Base-by-base conservation (phyloP, 2,797 vertebrate genomes). In the Poeciliopsis presidionis region DNA sequence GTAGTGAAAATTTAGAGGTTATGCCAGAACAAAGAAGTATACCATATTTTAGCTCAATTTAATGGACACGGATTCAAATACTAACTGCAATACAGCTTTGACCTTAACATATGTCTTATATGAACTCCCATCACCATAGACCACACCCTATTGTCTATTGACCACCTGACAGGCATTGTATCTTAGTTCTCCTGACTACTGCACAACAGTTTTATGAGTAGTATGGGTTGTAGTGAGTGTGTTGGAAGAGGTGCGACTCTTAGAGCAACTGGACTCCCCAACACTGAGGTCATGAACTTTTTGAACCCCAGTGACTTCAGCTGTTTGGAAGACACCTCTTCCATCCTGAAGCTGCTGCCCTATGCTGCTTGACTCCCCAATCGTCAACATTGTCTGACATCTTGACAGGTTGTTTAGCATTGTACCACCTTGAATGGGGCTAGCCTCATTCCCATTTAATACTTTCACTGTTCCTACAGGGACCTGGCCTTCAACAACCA, bases 321-420 rank as follows among this genome's bases (percentile, higher is more conserved):
- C 70, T 22, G n/a, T 80, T n/a, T 74, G 81, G 47, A 83, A 73
- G 25, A 77, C 13, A 75, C 71, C 39, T 67, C 46, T 74, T 70
- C 41, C 25, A 77, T 82, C 87, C 79, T 94, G 90, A 53, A 91
- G 8, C 49, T 89, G 1, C 3, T 91, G 82, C 20, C 76, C 82
- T 61, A 25, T 72, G 0, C 13, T 80, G 7, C 57, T 76, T 41
- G 88, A 71, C 30, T 85, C 87, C 53, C 91, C 91, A 1, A 94
- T 53, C 22, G 93, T 16, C 78, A 94, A 6, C 61, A 94, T n/a
- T 41, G 80, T 87, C 72, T 92, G 90, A 83, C 91, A 89, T 59
- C 90, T 88, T 5, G 88, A 77, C 14, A 87, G 41, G 14, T 72
- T 73, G 43, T 77, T 16, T 28, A 81, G 79, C 63, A 90, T 79